phyloP scores from a whole-genome alignment of 2,113 vertebrate species.

The Psephotus haematonotus region DNA sequence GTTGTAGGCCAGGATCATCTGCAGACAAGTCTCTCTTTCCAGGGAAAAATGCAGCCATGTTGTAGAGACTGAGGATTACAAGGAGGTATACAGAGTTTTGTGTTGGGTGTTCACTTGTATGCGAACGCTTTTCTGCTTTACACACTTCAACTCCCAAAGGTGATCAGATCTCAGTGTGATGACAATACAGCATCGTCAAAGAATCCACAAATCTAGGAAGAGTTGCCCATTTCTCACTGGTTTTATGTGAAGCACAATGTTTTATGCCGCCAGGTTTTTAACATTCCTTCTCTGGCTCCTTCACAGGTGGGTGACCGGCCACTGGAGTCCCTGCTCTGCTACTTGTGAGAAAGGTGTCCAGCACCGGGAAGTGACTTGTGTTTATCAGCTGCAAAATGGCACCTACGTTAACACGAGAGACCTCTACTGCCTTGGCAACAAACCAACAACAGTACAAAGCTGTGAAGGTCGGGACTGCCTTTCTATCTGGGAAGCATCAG shows the following conservation, averaged over 20 bases:
- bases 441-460: constrained; percentile 81
- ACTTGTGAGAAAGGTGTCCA: constrained; percentile 90
- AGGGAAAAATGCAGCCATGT: not conserved
- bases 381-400: constrained; percentile 90
- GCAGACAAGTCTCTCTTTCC: not conserved
- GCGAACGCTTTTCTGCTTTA: not conserved
- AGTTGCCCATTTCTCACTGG: not conserved
- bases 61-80: not conserved
- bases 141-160: not conserved
- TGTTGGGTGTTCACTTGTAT: not conserved
- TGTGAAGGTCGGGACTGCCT: constrained; percentile 91
- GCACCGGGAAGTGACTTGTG: constrained; percentile 86
- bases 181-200: not conserved
- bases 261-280: not conserved
- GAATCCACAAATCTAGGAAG: not conserved
- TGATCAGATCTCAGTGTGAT: not conserved
- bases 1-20: not conserved
- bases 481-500: constrained; percentile 91
- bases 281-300: not conserved
- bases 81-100: not conserved
- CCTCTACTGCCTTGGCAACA: constrained; percentile 84
- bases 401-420: constrained; percentile 85
- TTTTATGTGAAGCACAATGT: not conserved
- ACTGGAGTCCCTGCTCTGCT: constrained; percentile 89
- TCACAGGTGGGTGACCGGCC: constrained; percentile 88